Conservation (phyloP, 2,888 invertebrate species). For the Neria commutata region DNA sequence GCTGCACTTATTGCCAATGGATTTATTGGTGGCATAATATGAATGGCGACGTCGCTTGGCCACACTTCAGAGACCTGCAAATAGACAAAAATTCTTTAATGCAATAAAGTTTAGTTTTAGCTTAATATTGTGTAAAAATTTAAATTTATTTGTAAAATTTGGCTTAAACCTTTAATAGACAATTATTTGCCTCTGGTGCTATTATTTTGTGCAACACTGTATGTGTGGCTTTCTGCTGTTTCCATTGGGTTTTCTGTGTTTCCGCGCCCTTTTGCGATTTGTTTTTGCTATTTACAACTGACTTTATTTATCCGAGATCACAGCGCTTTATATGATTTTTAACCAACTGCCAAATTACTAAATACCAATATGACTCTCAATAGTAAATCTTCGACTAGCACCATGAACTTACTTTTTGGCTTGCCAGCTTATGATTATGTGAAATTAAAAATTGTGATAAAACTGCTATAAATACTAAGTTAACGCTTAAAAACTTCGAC, state of each 20-base stretch:
- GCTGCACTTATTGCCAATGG: conserved; percentile 23
- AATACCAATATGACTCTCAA: too few species aligned
- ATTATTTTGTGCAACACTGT: conserved; percentile 10
- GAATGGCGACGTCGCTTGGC: neutral
- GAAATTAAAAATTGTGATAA: too few species aligned
- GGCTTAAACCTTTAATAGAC: too few species aligned
- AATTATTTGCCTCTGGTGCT: conserved; percentile 22
- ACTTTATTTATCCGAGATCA: neutral
- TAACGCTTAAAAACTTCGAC: too few species aligned
- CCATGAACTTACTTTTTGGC: too few species aligned
- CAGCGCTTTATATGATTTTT: neutral
- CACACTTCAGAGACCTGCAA: conserved; percentile 30
- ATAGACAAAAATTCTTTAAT: neutral
- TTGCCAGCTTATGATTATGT: too few species aligned
- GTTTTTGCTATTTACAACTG: neutral
- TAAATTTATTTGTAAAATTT: too few species aligned
- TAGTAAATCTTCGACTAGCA: too few species aligned
- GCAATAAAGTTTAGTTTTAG: too few species aligned
- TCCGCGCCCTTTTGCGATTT: neutral
- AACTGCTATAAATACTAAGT: too few species aligned
- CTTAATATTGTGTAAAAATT: too few species aligned
- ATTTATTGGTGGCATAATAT: conserved; percentile 32
- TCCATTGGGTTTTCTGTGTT: neutral
- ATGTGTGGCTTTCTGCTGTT: conserved; percentile 38
- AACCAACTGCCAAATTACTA: too few species aligned